Conservation (phyloP, 1,140 invertebrate genomes). For the Bombus pyrosoma region DNA sequence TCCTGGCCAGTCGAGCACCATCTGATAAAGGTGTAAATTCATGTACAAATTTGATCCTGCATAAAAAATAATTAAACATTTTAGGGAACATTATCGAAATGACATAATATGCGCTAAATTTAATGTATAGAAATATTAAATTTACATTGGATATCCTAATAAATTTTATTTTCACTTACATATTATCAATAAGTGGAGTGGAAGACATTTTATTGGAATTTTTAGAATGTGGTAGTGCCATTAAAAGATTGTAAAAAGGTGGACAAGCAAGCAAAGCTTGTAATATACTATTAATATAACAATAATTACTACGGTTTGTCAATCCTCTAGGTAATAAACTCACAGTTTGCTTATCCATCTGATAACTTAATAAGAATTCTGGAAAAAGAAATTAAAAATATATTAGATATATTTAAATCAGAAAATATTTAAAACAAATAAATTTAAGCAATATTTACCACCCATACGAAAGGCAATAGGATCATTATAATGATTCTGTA, state of each 20-base stretch:
- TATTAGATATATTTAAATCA: not conserved
- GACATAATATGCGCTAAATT: not conserved
- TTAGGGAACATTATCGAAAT: not conserved
- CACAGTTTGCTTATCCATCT: constrained; percentile 88
- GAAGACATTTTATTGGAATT: constrained; percentile 85
- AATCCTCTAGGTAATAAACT: constrained; percentile 93
- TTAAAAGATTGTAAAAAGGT: constrained; percentile 95
- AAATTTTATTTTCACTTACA: constrained; percentile 86
- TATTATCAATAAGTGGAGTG: constrained; percentile 94
- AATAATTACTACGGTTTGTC: constrained; percentile 96
- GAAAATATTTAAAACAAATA: constrained; percentile 12
- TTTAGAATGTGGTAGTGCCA: constrained; percentile 86
- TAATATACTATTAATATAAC: constrained; percentile 96
- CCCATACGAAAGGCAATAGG: constrained; percentile 86
- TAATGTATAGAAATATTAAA: not conserved
- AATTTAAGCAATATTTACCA: constrained; percentile 81
- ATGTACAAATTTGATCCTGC: constrained; percentile 86
- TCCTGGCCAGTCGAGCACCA: constrained; percentile 81
- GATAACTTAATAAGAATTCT: constrained; percentile 89
- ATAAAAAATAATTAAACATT: constrained; percentile 58
- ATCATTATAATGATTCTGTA: constrained; percentile 81
- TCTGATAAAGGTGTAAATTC: constrained; percentile 87
- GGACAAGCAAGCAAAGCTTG: constrained; percentile 96
- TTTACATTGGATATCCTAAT: not conserved
- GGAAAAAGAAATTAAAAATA: constrained; percentile 74